Conservation (phyloP, 1,140 invertebrate genomes). For the Caenorhabditis tropicalis region DNA sequence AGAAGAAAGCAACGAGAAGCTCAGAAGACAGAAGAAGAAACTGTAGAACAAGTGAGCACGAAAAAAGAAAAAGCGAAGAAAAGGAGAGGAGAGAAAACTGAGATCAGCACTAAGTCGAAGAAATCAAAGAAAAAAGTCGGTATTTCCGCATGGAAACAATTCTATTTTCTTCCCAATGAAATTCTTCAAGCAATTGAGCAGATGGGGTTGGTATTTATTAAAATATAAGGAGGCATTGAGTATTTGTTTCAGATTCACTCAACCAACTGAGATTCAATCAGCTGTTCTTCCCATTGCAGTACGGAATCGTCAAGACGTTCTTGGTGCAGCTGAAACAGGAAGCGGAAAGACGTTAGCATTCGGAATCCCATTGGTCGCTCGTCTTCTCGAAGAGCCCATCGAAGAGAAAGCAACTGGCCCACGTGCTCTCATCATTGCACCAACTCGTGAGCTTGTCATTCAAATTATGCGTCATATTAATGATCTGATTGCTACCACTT, state of each 20-base stretch:
- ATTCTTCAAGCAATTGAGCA: conserved; percentile 18
- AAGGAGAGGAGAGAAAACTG: neutral
- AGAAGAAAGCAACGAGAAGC: conserved; percentile 3
- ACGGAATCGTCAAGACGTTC: conserved; percentile 83
- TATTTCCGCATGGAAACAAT: conserved; percentile 47
- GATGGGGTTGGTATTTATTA: neutral
- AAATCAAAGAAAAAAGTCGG: conserved; percentile 19
- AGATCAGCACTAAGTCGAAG: neutral
- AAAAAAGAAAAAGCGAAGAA: neutral
- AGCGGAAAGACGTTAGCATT: conserved; percentile 97
- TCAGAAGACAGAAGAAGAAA: neutral
- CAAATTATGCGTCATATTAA: conserved; percentile 77
- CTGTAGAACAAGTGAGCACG: neutral
- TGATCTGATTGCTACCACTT: neutral
- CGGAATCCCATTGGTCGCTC: conserved; percentile 86
- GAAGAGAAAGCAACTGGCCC: neutral
- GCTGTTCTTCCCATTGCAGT: conserved; percentile 84
- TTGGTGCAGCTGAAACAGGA: conserved; percentile 96
- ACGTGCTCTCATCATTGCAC: conserved; percentile 84
- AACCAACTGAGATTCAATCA: conserved; percentile 85
- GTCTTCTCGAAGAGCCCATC: conserved; percentile 77
- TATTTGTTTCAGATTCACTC: conserved; percentile 77
- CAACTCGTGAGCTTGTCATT: conserved; percentile 91
- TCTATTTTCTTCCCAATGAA: conserved; percentile 13
- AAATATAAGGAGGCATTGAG: too few species aligned